Conservation (phyloP, 2,888 invertebrate species). For the Temnothorax ravouxi region DNA sequence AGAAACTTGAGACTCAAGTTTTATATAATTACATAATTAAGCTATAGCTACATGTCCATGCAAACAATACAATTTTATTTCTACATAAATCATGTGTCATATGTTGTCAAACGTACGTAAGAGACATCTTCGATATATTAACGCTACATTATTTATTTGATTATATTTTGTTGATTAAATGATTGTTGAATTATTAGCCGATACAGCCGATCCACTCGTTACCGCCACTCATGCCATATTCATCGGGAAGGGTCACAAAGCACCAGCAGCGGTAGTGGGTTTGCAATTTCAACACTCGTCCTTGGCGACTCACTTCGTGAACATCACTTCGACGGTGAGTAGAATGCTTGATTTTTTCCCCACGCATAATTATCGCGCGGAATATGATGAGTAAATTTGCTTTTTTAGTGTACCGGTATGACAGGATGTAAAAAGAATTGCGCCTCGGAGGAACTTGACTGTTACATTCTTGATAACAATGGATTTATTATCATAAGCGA, state of each 20-base stretch:
- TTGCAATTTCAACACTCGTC: constrained; percentile 95
- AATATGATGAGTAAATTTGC: background rate
- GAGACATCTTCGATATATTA: background rate
- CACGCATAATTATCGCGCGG: background rate
- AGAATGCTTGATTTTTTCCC: background rate
- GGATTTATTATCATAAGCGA: constrained; percentile 97
- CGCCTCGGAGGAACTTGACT: constrained; percentile 95
- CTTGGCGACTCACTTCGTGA: constrained; percentile 94
- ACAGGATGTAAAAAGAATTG: constrained; percentile 93
- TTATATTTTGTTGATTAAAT: too few relatives aligned
- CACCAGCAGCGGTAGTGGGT: constrained; percentile 97
- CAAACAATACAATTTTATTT: background rate
- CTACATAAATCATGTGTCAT: background rate
- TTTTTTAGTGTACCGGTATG: constrained; percentile 90
- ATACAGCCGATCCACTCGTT: constrained; percentile 89
- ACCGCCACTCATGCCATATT: constrained; percentile 97
- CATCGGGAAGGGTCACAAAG: constrained; percentile 93
- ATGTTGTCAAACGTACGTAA: background rate
- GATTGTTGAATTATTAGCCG: constrained; percentile 79
- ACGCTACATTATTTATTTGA: background rate
- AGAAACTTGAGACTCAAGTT: background rate
- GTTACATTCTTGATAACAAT: constrained; percentile 97
- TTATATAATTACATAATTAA: background rate
- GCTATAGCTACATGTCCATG: background rate
- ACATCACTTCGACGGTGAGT: constrained; percentile 94